Evolutionary conservation across 2,113 vertebrate genomes (phyloP).

Genomic region (Recurvirostra avosetta): DNA sequence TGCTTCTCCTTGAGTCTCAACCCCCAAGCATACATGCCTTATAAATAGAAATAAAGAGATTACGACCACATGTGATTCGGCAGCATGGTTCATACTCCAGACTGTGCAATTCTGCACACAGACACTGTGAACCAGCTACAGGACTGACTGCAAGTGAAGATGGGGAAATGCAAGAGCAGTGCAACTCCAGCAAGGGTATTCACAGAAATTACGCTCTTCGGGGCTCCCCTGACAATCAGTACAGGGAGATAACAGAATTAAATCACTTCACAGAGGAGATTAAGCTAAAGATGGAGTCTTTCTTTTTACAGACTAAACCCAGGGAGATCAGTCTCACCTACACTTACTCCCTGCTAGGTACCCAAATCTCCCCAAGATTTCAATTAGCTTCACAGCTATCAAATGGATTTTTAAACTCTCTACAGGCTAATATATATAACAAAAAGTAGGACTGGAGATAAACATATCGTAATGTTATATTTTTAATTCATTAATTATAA

Average conservation of each 20-base stretch:
- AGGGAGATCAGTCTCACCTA: background rate
- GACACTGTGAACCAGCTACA: background rate
- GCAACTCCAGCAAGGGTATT: background rate
- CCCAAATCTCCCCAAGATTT: background rate
- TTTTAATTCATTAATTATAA: background rate
- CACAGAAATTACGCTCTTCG: background rate
- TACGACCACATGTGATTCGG: background rate
- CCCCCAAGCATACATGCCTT: accelerated
- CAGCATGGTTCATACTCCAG: background rate
- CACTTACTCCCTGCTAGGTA: background rate
- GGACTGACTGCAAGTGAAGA: accelerated
- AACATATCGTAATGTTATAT: background rate
- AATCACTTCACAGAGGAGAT: background rate
- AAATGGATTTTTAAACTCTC: background rate
- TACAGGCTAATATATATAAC: background rate
- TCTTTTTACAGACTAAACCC: background rate
- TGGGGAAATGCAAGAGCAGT: background rate
- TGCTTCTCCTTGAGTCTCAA: background rate
- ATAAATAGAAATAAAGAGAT: background rate
- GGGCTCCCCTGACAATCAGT: background rate
- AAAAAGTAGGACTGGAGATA: background rate
- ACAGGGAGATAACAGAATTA: background rate
- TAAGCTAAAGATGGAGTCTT: background rate
- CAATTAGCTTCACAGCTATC: background rate
- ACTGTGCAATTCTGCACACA: background rate